These are phyloP conservation scores for Aplochiton taeniatus DNA, from an alignment of 2,797 vertebrate genomes.

Conservation along the genomic window DNA sequence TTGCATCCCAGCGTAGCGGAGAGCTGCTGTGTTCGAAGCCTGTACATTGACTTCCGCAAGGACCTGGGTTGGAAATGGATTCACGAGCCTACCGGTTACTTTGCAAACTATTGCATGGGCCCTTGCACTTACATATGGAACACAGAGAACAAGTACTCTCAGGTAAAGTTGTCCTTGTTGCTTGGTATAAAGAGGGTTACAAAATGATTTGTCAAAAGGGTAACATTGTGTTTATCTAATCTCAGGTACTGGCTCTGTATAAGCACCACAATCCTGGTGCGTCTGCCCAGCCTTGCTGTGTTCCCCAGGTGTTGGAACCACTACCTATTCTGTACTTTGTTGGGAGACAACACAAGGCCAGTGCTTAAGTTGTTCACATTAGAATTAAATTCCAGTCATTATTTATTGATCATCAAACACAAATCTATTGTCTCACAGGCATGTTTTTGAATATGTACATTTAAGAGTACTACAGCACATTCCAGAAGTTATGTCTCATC, in stretches of 20 bases:
- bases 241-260: conserved; percentile 78
- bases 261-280: conserved; percentile 81
- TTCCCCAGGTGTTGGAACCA: conserved; percentile 74
- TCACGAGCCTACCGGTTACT: conserved; percentile 80
- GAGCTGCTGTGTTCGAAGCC: conserved; percentile 77
- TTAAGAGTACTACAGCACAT: too few relatives aligned
- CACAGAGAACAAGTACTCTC: conserved; percentile 78
- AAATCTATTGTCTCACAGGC: neutral
- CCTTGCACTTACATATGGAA: conserved; percentile 83
- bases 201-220: neutral
- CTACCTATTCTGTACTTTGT: conserved; percentile 81
- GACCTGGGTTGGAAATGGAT: conserved; percentile 86
- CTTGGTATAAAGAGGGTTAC: neutral
- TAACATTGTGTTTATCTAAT: neutral
- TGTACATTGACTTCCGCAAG: conserved; percentile 82
- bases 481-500: too few relatives aligned
- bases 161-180: conserved; percentile 53
- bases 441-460: too few relatives aligned
- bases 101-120: conserved; percentile 81
- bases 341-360: conserved; percentile 74
- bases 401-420: too few relatives aligned
- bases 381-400: neutral
- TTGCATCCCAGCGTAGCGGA: conserved; percentile 54
- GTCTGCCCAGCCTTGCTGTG: conserved; percentile 80
- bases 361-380: neutral